Conservation (phyloP, 2,113 vertebrate genomes). For the Sebastes fasciatus region DNA sequence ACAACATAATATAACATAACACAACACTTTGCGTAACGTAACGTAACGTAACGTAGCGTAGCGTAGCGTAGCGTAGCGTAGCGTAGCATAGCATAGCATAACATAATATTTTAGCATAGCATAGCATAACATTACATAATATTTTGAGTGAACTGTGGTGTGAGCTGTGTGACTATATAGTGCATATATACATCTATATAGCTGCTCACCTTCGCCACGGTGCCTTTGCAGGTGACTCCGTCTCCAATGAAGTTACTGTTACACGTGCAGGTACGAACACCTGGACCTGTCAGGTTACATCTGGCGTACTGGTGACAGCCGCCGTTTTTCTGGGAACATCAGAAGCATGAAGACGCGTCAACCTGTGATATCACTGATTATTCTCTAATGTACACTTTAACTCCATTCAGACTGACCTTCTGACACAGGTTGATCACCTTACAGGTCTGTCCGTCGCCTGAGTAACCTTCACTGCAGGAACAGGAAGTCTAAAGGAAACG, state of each 20-base stretch:
- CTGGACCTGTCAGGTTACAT: slow-evolving; percentile 86
- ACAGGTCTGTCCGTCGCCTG: slow-evolving; percentile 88
- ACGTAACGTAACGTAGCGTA: too few species aligned
- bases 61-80: accelerated
- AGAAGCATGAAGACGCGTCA: neutral
- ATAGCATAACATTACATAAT: too few species aligned
- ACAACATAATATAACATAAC: too few species aligned
- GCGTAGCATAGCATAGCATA: too few species aligned
- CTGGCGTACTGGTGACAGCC: slow-evolving; percentile 87
- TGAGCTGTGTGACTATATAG: too few species aligned
- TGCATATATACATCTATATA: neutral
- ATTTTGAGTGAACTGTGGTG: too few species aligned
- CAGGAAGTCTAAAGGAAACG: slow-evolving; percentile 85
- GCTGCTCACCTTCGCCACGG: slow-evolving; percentile 85
- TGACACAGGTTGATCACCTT: slow-evolving; percentile 84
- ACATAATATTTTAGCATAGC: too few species aligned
- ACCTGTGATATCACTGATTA: too few species aligned
- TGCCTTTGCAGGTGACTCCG: slow-evolving; percentile 88
- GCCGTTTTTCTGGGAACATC: slow-evolving; percentile 87
- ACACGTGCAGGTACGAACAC: slow-evolving; percentile 87
- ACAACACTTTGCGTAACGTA: too few species aligned
- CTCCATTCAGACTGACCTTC: neutral
- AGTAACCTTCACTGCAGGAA: slow-evolving; percentile 85
- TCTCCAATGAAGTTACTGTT: slow-evolving; percentile 82
- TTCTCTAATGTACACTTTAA: too few species aligned